Evolutionary conservation across 1,140 invertebrate genomes (phyloP), one percentile per base, ranked within the genome.

Genomic region (Pseudomyrmex sp.): DNA sequence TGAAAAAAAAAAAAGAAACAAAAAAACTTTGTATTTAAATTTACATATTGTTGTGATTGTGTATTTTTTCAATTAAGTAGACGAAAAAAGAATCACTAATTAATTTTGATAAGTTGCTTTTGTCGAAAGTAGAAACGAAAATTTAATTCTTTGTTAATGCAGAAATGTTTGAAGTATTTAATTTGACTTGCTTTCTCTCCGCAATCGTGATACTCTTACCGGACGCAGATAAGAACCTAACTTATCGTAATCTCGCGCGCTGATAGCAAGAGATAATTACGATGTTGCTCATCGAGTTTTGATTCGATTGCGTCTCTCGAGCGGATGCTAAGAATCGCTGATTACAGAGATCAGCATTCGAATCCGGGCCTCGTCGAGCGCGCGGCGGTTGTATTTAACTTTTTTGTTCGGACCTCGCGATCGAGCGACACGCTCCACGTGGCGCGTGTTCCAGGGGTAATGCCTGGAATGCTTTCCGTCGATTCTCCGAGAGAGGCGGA

Each of bases 401-500:
- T 89, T 35, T 84, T 89, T 86, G 84, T 86, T 73, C 68, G 23
- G 63, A 20, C 76, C 35, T 35, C 35, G 35, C 62, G 87, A 88
- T 80, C 85, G 82, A 88, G 66, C 87, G 87, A 88, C 88, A 89
- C 82, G 88, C 87, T 88, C 84, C 88, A 89, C 88, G 88, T 89
- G 88, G 84, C 87, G 73, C 88, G 87, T 84, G 88, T 86, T 84
- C 88, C 44, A 58, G 35, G 35, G 84, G 48, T 88, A 88, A 89
- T 89, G 77, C 70, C 46, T 84, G 84, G 88, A 89, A 88, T 88
- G 65, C 84, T 89, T 84, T 80, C 76, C 76, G 73, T 52, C 83
- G 87, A 88, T 87, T 80, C 82, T 73, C 54, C 23, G 46, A 63
- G 65, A 63, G 65, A 54, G 75, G 59, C 54, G 62, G 23, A 26